A percentile compares a stretch with the other conserved stretches of the same genome.
phyloP scores from a whole-genome alignment of 2,888 invertebrate genomes.

The Melieria omissa region DNA sequence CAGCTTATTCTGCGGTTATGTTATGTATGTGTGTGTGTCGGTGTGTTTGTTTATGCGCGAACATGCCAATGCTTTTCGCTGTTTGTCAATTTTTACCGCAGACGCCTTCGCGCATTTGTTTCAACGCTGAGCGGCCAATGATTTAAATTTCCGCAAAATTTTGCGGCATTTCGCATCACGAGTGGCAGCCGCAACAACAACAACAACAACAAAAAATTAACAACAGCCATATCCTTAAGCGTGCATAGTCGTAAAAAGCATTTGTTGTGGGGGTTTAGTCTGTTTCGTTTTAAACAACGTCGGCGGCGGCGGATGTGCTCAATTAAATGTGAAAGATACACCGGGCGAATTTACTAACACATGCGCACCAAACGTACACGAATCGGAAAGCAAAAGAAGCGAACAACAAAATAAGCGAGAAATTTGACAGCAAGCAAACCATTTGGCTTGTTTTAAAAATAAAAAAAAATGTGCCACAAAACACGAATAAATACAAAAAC shows the following conservation, averaged over 20 bases:
- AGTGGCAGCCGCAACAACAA: conserved; percentile 19
- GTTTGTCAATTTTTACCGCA: background rate
- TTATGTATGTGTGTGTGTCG: background rate
- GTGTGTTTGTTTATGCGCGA: background rate
- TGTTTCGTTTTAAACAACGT: background rate
- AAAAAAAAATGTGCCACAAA: conserved; percentile 18
- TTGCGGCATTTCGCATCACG: background rate
- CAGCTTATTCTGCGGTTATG: too few species aligned
- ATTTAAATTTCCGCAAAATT: background rate
- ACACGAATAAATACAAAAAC: conserved; percentile 3
- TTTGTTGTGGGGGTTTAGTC: background rate
- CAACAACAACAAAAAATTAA: conserved; percentile 1
- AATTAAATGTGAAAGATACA: conserved; percentile 36
- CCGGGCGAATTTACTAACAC: too few species aligned
- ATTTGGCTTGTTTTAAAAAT: conserved; percentile 7
- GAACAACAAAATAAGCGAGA: background rate
- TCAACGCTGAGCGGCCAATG: background rate
- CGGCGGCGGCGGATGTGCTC: conserved; percentile 40
- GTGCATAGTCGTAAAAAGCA: too few species aligned
- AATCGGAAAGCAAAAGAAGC: background rate
- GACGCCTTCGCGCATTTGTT: background rate
- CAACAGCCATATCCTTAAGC: background rate
- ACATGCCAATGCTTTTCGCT: background rate
- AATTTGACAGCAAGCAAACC: background rate
- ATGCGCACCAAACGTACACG: background rate